These are phyloP conservation scores for Diachasma alloeum DNA, from an alignment of 1,140 invertebrate genomes.

Conservation along the genomic window DNA sequence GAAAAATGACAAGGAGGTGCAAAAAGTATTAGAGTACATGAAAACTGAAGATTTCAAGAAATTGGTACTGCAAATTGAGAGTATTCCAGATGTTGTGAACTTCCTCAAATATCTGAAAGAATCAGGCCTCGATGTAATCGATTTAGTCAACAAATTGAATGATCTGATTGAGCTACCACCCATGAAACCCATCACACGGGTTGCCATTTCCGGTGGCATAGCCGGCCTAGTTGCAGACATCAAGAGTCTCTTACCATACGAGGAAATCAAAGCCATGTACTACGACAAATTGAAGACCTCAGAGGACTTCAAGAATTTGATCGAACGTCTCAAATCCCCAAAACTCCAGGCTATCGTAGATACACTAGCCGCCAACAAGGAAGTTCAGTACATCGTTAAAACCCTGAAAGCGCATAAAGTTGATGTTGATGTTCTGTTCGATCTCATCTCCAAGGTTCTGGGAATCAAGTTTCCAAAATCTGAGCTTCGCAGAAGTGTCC, in stretches of 20 bases:
- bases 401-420: conserved; percentile 31
- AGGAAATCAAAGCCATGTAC: conserved; percentile 42
- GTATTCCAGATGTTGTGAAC: conserved; percentile 27
- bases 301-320: conserved; percentile 38
- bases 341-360: conserved; percentile 41
- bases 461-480: conserved; percentile 40
- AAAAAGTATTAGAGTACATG: conserved; percentile 31
- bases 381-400: conserved; percentile 36
- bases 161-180: conserved; percentile 19
- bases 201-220: conserved; percentile 35
- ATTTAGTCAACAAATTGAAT: conserved; percentile 24
- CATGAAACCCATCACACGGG: background rate
- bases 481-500: background rate
- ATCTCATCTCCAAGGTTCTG: conserved; percentile 36
- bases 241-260: conserved; percentile 37
- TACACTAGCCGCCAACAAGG: conserved; percentile 33
- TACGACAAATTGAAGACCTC: conserved; percentile 47
- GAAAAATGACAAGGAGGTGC: conserved; percentile 29
- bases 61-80: conserved; percentile 26
- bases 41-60: conserved; percentile 34
- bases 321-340: conserved; percentile 35
- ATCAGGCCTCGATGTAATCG: conserved; percentile 28
- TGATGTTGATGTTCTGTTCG: conserved; percentile 39
- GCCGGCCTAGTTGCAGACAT: conserved; percentile 43
- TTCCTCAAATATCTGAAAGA: conserved; percentile 29